Evolutionary conservation across 2,888 invertebrate genomes (phyloP).

Genomic region (Diadegma fenestrale): DNA sequence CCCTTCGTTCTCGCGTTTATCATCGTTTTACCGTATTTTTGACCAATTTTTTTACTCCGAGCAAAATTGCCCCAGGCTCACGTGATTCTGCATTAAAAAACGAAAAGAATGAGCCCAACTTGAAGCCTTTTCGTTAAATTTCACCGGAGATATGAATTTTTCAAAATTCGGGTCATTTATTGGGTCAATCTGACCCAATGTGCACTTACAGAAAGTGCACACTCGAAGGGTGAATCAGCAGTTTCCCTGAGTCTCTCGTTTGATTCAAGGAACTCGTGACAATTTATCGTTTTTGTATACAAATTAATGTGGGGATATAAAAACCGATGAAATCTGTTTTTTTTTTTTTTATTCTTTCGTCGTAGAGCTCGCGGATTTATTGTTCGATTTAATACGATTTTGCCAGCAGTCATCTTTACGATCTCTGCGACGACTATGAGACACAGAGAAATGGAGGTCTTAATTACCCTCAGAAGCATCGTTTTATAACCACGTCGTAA

Average conservation of each 20-base stretch:
- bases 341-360: not conserved
- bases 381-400: slow-evolving; percentile 63
- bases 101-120: too few species aligned
- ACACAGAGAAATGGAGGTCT: slow-evolving; percentile 31
- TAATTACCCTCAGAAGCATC: slow-evolving; percentile 59
- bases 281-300: not conserved
- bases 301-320: not conserved
- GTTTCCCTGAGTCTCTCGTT: not conserved
- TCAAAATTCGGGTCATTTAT: too few species aligned
- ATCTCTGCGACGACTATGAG: slow-evolving; percentile 32
- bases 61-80: too few species aligned
- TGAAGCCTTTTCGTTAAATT: too few species aligned
- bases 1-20: too few species aligned
- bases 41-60: too few species aligned
- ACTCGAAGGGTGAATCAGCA: not conserved
- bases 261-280: not conserved
- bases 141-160: too few species aligned
- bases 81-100: too few species aligned
- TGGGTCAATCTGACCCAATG: too few species aligned
- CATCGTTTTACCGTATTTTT: too few species aligned
- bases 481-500: slow-evolving; percentile 47
- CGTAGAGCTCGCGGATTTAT: slow-evolving; percentile 41
- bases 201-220: too few species aligned
- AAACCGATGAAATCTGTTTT: slow-evolving; percentile 25
- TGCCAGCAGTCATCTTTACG: slow-evolving; percentile 59